Base-by-base conservation (phyloP, 2,797 vertebrate species). In the Molossus alvarezi region DNA sequence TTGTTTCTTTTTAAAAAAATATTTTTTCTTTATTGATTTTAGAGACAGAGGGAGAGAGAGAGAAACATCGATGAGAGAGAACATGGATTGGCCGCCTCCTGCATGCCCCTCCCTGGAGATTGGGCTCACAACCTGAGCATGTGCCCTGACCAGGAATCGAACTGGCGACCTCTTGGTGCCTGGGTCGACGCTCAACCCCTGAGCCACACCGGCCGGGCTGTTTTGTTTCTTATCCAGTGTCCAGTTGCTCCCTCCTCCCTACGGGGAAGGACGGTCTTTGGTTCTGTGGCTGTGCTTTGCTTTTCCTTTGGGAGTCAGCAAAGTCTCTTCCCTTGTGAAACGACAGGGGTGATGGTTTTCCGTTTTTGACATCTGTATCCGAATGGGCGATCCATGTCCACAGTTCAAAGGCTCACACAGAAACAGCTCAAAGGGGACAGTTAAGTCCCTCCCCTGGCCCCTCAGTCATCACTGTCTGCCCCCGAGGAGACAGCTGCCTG, bases 391-490 rank as follows among this genome's bases (percentile, higher is more conserved):
- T 1, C 11, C 27, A 1, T 0, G 2, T 14, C 25, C 21, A 3
- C 11, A 1, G 48, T 37, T 60, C 7, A 57, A 37, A 69, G 53
- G 29, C 51, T 80, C 20, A 4, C 9, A 23, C 27, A 29, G 12
- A 13, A 37, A 55, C 2, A 27, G 18, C 5, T 11, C 9, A 27
- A 20, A 53, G 55, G 10, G 37, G 10, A 23, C 8, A 37, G 33
- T 37, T 17, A 71, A 21, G 33, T 37, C 51, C 4, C 21, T n/a
- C 20, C 20, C 45, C 29, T 12, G 14, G 64, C 51, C 33, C 33
- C 33, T 48, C 9, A 1, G n/a, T 10, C 20, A 10, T 23, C 25
- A 12, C 12, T 18, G 0, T 5, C 15, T 37, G 14, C 23, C 9
- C 41, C 20, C 6, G 15, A 60, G 72, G 13, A 45, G n/a, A 3